Percentiles rank a stretch among this genome's conserved stretches.
phyloP scores from a whole-genome alignment of 2,113 vertebrate genomes.

The Ciconia maguari region DNA sequence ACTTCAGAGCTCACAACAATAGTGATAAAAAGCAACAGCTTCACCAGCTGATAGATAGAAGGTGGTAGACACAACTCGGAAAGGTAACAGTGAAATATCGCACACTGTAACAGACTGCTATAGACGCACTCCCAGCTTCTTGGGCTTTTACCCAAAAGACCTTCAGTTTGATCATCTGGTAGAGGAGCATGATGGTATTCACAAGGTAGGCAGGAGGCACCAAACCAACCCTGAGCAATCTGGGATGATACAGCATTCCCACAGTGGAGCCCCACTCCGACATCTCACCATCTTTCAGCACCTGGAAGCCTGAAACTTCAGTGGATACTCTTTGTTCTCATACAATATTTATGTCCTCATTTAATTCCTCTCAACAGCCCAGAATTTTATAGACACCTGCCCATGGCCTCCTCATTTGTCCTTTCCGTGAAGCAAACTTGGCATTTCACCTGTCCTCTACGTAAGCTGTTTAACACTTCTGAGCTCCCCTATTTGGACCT shows the following conservation, averaged over 20 bases:
- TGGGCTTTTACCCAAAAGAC: not conserved
- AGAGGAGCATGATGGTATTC: not conserved
- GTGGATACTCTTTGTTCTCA: not conserved
- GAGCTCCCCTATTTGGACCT: not conserved
- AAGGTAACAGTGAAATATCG: not conserved
- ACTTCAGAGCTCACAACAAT: not conserved
- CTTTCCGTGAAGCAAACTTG: not conserved
- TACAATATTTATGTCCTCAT: not conserved
- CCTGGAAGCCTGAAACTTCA: not conserved
- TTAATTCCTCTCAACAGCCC: not conserved
- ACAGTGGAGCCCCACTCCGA: not conserved
- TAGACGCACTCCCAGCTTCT: not conserved
- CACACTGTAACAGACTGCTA: rapidly evolving
- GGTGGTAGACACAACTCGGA: not conserved
- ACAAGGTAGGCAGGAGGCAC: not conserved
- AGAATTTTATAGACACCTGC: not conserved
- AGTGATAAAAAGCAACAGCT: not conserved
- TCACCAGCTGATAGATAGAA: not conserved
- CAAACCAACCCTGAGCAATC: no score
- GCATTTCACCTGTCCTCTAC: not conserved
- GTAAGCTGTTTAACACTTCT: not conserved
- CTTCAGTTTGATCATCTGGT: not conserved
- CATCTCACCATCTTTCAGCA: not conserved
- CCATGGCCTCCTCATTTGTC: not conserved
- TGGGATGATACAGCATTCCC: not conserved